Conservation (phyloP, 1,140 invertebrate genomes). For the Yoshiicerus persimilis region DNA sequence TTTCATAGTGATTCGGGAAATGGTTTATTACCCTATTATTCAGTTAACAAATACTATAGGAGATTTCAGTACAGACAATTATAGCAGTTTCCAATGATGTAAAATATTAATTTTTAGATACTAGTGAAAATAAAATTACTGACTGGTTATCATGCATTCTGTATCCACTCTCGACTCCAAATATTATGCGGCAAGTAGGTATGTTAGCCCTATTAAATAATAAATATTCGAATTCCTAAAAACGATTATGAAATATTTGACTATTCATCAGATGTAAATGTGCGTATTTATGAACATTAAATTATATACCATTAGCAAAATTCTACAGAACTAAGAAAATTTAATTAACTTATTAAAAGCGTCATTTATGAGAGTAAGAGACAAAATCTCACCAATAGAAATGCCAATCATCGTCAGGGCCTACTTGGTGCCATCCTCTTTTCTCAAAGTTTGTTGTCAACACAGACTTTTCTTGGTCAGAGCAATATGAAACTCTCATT, state of each 20-base stretch:
- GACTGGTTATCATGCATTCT: slow-evolving; percentile 89
- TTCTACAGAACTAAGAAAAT: too few relatives aligned
- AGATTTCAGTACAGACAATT: too few relatives aligned
- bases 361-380: too few relatives aligned
- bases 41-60: too few relatives aligned
- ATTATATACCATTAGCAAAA: slow-evolving; percentile 5
- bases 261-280: too few relatives aligned
- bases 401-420: slow-evolving; percentile 93
- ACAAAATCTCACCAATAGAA: slow-evolving; percentile 79
- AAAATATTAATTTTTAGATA: too few relatives aligned
- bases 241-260: too few relatives aligned
- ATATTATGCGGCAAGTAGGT: slow-evolving; percentile 83
- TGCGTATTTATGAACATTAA: too few relatives aligned
- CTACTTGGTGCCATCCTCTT: slow-evolving; percentile 86
- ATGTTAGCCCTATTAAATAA: slow-evolving; percentile 70
- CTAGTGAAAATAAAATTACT: slow-evolving; percentile 50
- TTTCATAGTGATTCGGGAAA: slow-evolving; percentile 92
- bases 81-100: too few relatives aligned
- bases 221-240: background rate
- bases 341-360: too few relatives aligned
- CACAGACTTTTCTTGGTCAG: slow-evolving; percentile 93
- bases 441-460: slow-evolving; percentile 91
- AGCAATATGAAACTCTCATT: slow-evolving; percentile 74
- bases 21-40: slow-evolving; percentile 77
- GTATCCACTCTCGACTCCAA: slow-evolving; percentile 89